Evolutionary conservation across 2,797 vertebrate species (phyloP).

Genomic region (Manis crassicaudata): DNA sequence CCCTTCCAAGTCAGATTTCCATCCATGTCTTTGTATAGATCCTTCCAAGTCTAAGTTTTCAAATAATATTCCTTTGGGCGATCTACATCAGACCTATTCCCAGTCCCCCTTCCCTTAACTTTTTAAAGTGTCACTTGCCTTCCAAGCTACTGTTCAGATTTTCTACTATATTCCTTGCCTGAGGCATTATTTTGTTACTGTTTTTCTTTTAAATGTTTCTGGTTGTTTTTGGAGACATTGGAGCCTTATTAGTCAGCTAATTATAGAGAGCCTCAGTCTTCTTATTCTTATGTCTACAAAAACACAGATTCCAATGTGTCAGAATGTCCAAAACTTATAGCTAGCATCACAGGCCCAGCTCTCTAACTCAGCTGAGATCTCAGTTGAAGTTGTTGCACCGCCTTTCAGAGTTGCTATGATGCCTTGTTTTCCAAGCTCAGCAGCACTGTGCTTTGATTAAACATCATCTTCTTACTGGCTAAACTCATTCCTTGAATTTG

Average conservation of each 20-base stretch:
- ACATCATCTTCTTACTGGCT: background rate
- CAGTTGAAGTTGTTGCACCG: background rate
- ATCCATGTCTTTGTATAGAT: fast-evolving
- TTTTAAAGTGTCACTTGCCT: background rate
- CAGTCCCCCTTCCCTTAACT: background rate
- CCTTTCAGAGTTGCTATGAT: background rate
- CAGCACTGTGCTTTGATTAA: background rate
- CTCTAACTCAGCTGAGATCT: background rate
- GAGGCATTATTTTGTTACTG: background rate
- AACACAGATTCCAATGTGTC: background rate
- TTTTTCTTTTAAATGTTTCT: background rate
- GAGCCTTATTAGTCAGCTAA: background rate
- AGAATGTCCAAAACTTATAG: background rate
- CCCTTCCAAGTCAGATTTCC: background rate
- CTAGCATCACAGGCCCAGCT: background rate
- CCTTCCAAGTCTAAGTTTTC: background rate
- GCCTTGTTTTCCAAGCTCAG: background rate
- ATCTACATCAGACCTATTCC: background rate
- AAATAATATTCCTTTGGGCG: background rate
- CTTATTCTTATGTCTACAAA: background rate
- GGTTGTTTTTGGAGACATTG: background rate
- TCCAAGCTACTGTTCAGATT: background rate
- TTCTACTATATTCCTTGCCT: background rate
- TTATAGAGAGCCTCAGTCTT: background rate
- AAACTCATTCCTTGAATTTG: background rate